Evolutionary conservation across 2,113 vertebrate genomes (phyloP).

Genomic region (Phocoena phocoena): DNA sequence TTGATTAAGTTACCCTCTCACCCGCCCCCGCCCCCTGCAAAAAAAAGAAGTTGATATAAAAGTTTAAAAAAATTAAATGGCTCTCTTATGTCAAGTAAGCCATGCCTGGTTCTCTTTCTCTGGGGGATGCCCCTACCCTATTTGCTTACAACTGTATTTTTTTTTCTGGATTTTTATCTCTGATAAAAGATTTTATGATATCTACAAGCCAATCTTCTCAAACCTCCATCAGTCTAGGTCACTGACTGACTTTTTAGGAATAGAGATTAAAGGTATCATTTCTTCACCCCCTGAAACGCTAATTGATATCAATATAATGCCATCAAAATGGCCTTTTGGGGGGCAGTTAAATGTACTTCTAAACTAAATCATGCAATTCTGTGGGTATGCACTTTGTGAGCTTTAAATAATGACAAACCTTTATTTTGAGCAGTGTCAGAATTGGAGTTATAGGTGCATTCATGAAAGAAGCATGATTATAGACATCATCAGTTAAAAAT

Average conservation of each 20-base stretch:
- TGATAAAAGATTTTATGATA: background rate
- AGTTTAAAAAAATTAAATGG: background rate
- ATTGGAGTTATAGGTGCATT: background rate
- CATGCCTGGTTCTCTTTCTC: background rate
- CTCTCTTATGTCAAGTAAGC: background rate
- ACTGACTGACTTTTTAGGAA: background rate
- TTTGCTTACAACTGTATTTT: background rate
- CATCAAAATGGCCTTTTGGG: background rate
- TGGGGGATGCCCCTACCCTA: background rate
- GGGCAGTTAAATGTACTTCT: background rate
- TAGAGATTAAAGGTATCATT: background rate
- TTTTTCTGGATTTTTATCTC: background rate
- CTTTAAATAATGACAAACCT: background rate
- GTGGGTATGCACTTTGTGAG: background rate
- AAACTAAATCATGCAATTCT: background rate
- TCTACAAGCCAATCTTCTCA: background rate
- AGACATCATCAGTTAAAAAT: background rate
- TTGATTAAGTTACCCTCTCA: background rate
- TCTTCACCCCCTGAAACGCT: background rate
- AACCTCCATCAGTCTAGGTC: background rate
- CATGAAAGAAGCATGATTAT: background rate
- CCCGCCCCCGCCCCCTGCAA: too few species aligned
- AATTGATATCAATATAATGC: background rate
- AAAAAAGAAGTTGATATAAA: background rate
- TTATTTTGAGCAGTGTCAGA: background rate